phyloP scores from a whole-genome alignment of 2,888 invertebrate genomes.

The Zygothrica quintamaculata region DNA sequence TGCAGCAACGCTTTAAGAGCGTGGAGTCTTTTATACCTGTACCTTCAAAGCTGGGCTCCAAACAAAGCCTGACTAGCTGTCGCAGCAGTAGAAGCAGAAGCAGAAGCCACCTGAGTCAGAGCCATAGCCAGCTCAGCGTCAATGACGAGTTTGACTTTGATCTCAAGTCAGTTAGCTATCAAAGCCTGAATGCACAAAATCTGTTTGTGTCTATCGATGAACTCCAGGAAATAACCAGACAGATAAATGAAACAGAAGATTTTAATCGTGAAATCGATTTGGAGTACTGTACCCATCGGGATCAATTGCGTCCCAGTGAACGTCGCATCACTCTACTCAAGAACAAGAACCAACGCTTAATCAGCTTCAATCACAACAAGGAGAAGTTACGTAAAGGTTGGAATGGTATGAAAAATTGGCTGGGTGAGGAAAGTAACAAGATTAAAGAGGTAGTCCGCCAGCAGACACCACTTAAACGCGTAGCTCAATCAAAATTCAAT shows the following conservation, averaged over 20 bases:
- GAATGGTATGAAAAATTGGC: conserved; percentile 84
- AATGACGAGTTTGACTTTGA: conserved; percentile 81
- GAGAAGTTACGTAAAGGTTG: conserved; percentile 84
- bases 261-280: conserved; percentile 83
- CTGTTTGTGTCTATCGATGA: conserved; percentile 84
- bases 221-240: conserved; percentile 83
- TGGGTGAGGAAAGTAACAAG: conserved; percentile 83
- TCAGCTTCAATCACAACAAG: conserved; percentile 83
- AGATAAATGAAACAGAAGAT: conserved; percentile 84
- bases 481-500: conserved; percentile 75
- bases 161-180: conserved; percentile 84
- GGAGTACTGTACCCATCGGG: conserved; percentile 84
- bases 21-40: conserved; percentile 72
- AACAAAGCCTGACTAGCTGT: conserved; percentile 73
- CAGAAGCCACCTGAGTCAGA: conserved; percentile 25
- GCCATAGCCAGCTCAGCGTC: conserved; percentile 55
- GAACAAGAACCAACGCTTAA: conserved; percentile 83
- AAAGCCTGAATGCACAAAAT: conserved; percentile 83
- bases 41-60: conserved; percentile 61
- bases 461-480: conserved; percentile 82
- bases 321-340: conserved; percentile 83
- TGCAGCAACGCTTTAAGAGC: conserved; percentile 77
- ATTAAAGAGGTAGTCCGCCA: conserved; percentile 83
- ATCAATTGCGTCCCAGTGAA: conserved; percentile 83
- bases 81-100: conserved; percentile 35